phyloP scores from a whole-genome alignment of 1,140 invertebrate species.

The Drosophila pruinosa region DNA sequence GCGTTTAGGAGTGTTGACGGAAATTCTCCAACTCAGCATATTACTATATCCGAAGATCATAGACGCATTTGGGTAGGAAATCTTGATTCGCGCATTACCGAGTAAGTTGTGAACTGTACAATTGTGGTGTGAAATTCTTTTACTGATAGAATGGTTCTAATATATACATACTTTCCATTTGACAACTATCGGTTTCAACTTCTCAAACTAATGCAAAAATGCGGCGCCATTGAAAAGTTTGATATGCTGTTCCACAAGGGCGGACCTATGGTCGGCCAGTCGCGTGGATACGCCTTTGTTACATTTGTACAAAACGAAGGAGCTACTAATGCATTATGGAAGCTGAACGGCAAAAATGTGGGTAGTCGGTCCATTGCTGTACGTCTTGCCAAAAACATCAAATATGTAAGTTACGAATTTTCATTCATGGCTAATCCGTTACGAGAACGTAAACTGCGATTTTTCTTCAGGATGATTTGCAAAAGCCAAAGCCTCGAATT shows the following conservation, averaged over 20 bases:
- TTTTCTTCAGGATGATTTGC: slow-evolving; percentile 86
- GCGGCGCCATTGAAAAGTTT: slow-evolving; percentile 96
- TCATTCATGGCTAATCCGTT: no score
- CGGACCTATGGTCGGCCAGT: slow-evolving; percentile 93
- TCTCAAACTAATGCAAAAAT: slow-evolving; percentile 96
- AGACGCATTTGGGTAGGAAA: slow-evolving; percentile 93
- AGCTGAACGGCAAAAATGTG: slow-evolving; percentile 89
- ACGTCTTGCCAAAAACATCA: slow-evolving; percentile 91
- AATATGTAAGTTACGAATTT: slow-evolving; percentile 84
- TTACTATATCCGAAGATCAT: slow-evolving; percentile 56
- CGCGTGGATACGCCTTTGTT: slow-evolving; percentile 96
- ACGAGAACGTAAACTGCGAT: no score
- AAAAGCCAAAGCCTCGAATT: slow-evolving; percentile 89
- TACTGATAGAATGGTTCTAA: slow-evolving; percentile 56
- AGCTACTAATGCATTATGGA: slow-evolving; percentile 85
- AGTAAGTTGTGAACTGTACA: slow-evolving; percentile 88
- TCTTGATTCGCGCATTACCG: slow-evolving; percentile 92
- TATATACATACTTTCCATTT: slow-evolving; percentile 76
- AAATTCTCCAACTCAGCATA: not conserved
- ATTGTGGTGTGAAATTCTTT: not conserved
- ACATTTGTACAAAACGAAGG: slow-evolving; percentile 87
- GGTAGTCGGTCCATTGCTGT: slow-evolving; percentile 90
- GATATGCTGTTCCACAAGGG: slow-evolving; percentile 96
- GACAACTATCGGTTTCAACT: slow-evolving; percentile 93
- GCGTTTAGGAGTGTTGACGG: not conserved